These are phyloP conservation scores for Takifugu flavidus DNA, from an alignment of 2,113 vertebrate genomes.

Conservation along the genomic window DNA sequence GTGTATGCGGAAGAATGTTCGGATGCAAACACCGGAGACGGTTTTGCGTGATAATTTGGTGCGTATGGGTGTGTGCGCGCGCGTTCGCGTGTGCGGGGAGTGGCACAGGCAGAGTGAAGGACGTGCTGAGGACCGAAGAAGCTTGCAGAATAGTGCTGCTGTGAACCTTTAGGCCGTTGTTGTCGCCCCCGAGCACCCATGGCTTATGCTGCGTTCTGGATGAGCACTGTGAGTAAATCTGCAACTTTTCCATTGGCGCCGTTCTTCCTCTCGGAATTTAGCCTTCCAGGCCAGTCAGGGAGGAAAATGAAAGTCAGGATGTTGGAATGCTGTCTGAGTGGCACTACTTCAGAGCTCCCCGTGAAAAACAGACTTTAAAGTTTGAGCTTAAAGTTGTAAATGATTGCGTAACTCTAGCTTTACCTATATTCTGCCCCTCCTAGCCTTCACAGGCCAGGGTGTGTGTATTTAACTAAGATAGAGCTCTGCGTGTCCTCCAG, in stretches of 20 bases:
- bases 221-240: slow-evolving; percentile 59
- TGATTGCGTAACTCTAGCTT: not conserved
- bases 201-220: slow-evolving; percentile 72
- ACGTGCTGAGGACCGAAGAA: slow-evolving; percentile 4
- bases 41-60: too few relatives aligned
- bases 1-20: too few relatives aligned
- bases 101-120: slow-evolving; percentile 30
- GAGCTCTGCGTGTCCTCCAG: not conserved
- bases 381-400: too few relatives aligned
- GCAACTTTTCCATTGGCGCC: not conserved
- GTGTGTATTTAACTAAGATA: slow-evolving; percentile 33
- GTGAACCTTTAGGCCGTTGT: not conserved
- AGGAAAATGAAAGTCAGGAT: too few relatives aligned
- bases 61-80: not conserved
- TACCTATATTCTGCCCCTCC: slow-evolving; percentile 2
- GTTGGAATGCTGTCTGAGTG: too few relatives aligned
- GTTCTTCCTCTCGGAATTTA: not conserved
- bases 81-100: slow-evolving; percentile 34
- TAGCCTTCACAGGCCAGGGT: slow-evolving; percentile 13
- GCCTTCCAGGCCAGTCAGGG: too few relatives aligned
- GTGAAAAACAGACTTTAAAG: too few relatives aligned
- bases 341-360: too few relatives aligned
- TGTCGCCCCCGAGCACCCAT: slow-evolving; percentile 33
- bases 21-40: too few relatives aligned
- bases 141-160: not conserved